Evolutionary conservation across 2,888 invertebrate species (phyloP).

Genomic region (Diadromus collaris): DNA sequence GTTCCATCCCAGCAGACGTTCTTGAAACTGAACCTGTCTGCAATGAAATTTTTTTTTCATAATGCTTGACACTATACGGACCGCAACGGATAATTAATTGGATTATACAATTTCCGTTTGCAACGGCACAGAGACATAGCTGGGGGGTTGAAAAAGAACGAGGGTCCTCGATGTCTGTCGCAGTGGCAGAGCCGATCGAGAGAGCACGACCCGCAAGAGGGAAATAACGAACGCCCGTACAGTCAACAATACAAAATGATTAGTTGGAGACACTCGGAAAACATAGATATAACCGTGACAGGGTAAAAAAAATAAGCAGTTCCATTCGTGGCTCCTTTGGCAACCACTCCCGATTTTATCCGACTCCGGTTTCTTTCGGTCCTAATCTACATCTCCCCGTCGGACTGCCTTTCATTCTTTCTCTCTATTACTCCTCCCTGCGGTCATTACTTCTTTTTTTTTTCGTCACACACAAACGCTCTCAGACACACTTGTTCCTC

Average conservation of each 20-base stretch:
- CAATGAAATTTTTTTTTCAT: constrained; percentile 8
- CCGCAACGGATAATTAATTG: constrained; percentile 29
- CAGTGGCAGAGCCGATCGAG: constrained; percentile 50
- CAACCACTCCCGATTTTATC: constrained; percentile 32
- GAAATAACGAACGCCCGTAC: constrained; percentile 4
- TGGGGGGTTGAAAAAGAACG: constrained; percentile 47
- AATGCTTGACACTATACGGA: not conserved
- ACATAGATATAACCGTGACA: constrained; percentile 30
- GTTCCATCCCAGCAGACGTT: constrained; percentile 85
- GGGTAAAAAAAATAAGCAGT: constrained; percentile 23
- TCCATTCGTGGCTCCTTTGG: constrained; percentile 36
- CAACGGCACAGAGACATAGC: constrained; percentile 3
- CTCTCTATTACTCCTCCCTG: constrained; percentile 18
- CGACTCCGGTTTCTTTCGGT: constrained; percentile 39
- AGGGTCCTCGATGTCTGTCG: constrained; percentile 59
- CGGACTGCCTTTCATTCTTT: constrained; percentile 26
- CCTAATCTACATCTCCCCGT: constrained; percentile 21
- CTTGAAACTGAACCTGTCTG: constrained; percentile 75
- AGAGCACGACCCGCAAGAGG: no score
- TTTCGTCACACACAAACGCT: constrained; percentile 28
- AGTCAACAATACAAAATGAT: constrained; percentile 61
- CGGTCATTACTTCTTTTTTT: constrained; percentile 43
- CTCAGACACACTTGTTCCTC: constrained; percentile 14
- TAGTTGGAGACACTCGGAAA: constrained; percentile 37
- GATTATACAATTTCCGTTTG: not conserved